phyloP scores from a whole-genome alignment of 2,888 invertebrate species.

The Leucozona laternaria region DNA sequence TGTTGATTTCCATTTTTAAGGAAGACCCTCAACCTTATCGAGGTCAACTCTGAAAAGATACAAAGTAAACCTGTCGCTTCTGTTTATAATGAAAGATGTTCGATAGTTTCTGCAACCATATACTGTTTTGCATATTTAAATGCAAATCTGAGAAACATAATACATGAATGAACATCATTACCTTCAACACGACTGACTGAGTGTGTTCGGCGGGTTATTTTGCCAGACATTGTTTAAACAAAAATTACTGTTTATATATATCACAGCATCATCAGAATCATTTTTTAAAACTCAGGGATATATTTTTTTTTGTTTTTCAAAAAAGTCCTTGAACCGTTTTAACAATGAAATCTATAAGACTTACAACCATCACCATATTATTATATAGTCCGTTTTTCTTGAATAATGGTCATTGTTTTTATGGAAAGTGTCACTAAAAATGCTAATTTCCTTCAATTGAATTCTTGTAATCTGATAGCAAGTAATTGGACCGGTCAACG shows the following conservation, averaged over 20 bases:
- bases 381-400: background rate
- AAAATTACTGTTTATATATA: no score
- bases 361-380: background rate
- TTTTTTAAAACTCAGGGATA: background rate
- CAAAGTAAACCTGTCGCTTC: constrained; percentile 4
- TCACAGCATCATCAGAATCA: constrained; percentile 10
- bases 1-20: background rate
- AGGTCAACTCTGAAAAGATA: background rate
- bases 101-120: background rate
- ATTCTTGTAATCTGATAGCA: constrained; percentile 48
- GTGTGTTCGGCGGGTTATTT: background rate
- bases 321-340: constrained; percentile 7
- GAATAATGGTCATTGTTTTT: constrained; percentile 28
- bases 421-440: constrained; percentile 25
- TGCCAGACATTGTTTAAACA: background rate
- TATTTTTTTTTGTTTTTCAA: background rate
- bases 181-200: constrained; percentile 4
- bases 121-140: constrained; percentile 14
- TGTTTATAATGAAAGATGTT: constrained; percentile 5
- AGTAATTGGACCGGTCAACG: constrained; percentile 41
- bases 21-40: background rate
- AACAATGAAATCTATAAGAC: background rate
- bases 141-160: constrained; percentile 7
- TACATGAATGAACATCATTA: constrained; percentile 7
- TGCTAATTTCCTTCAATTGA: constrained; percentile 47